phyloP scores from a whole-genome alignment of 2,888 invertebrate species.

The Xestobium rufovillosum region DNA sequence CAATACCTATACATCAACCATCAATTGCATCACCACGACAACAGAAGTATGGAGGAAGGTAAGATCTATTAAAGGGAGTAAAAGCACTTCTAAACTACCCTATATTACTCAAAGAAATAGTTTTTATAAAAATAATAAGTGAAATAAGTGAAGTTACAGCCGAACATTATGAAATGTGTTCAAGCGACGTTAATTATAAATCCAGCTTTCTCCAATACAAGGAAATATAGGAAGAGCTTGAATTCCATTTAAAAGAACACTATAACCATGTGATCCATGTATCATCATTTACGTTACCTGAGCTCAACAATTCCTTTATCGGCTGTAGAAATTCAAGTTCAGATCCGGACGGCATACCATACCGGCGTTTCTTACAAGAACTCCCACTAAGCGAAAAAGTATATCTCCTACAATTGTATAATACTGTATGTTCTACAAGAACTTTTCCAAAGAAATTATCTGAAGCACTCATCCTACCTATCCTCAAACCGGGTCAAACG shows the following conservation, averaged over 20 bases:
- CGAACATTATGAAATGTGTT: slow-evolving; percentile 6
- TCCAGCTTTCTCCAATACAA: slow-evolving; percentile 4
- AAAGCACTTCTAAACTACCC: slow-evolving; percentile 7
- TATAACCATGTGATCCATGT: slow-evolving; percentile 12
- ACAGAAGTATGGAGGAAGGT: slow-evolving; percentile 13
- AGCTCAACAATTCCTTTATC: slow-evolving; percentile 12
- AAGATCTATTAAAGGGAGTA: slow-evolving; percentile 14
- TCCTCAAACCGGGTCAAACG: no score
- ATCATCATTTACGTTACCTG: slow-evolving; percentile 10
- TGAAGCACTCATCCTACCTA: slow-evolving; percentile 11
- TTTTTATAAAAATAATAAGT: not conserved
- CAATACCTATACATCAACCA: slow-evolving; percentile 11
- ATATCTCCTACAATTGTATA: slow-evolving; percentile 13
- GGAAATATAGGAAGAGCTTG: slow-evolving; percentile 2
- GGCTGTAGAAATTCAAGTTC: slow-evolving; percentile 10
- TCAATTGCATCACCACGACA: slow-evolving; percentile 12
- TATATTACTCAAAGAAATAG: not conserved
- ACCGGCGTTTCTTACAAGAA: slow-evolving; percentile 11
- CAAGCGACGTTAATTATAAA: slow-evolving; percentile 7
- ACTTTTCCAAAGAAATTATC: slow-evolving; percentile 13
- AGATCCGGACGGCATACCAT: slow-evolving; percentile 14
- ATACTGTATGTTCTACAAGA: slow-evolving; percentile 9
- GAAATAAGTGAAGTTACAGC: slow-evolving; percentile 11
- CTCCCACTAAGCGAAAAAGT: no score
- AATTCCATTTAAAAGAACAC: slow-evolving; percentile 3